Evolutionary conservation across 2,888 invertebrate species (phyloP), one percentile per base, ranked within the genome.

Genomic region (Seira sanloemensis): DNA sequence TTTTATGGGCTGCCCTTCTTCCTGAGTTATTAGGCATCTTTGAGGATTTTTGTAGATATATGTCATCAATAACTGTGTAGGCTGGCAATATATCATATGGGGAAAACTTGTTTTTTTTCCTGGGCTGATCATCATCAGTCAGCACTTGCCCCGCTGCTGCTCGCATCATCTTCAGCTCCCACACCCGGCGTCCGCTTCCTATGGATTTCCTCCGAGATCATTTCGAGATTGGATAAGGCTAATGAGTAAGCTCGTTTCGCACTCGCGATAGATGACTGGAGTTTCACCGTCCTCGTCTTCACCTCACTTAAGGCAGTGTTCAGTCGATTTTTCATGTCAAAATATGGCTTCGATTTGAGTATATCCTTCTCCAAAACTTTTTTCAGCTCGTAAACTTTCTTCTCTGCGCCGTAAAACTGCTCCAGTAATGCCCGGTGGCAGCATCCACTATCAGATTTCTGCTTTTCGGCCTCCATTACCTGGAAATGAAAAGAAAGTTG

Each of bases 381-480:
- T 91, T 97, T 97, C 26, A 97, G 91, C 90, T 94, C 94, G 89
- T 96, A 94, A 65, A 96, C 94, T 92, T 95, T 95, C 90, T 94
- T 94, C 91, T 97, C 96, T 16, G 97, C 95, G 19, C 94, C 93
- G 88, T 96, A 95, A 91, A 95, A 97, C 0, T 95, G 92, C n/a
- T 93, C 94, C 0, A 97, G 96, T 90, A 88, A 73, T 26, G 75
- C 93, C 90, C 96, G 95, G 91, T 98, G 98, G 90, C 97, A 97
- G 7, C 96, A 93, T 82, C 97, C 97, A 90, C 96, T 96, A 90
- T 95, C 96, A 4, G 97, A 95, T 91, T 97, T 97, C 90, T 97
- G 94, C 90, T 94, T 95, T 91, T 97, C 98, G 0, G 98, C 97
- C 90, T 97, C 97, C 95, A 96, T 97, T 25, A 98, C 97, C 95